Evolutionary conservation across 2,888 invertebrate genomes (phyloP).

Genomic region (Phasia obesa): DNA sequence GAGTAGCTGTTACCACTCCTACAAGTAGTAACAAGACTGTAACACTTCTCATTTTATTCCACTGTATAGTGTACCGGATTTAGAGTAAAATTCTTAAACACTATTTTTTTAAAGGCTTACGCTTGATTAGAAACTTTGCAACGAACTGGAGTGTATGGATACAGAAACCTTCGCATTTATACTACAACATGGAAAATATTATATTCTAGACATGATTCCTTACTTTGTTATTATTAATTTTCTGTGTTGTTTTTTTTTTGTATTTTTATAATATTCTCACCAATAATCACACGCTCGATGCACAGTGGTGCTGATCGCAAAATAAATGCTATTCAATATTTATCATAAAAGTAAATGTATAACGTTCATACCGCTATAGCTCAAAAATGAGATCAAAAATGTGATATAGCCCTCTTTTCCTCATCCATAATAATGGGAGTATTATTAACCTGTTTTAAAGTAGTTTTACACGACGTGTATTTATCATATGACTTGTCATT

Average conservation of each 20-base stretch:
- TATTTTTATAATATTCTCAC: slow-evolving; percentile 48
- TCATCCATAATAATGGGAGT: too few species aligned
- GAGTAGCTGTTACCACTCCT: slow-evolving; percentile 58
- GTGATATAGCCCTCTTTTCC: too few species aligned
- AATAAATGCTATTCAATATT: too few species aligned
- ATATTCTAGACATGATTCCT: slow-evolving; percentile 66
- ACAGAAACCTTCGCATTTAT: slow-evolving; percentile 65
- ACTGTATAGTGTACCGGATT: slow-evolving; percentile 43
- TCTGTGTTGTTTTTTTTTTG: slow-evolving; percentile 17
- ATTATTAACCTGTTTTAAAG: too few species aligned
- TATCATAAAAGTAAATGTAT: too few species aligned
- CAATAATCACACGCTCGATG: slow-evolving; percentile 37
- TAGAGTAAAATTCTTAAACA: neutral
- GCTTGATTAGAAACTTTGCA: slow-evolving; percentile 62
- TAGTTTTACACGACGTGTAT: too few species aligned
- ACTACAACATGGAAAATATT: slow-evolving; percentile 59
- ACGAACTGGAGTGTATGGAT: slow-evolving; percentile 63
- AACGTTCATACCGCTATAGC: too few species aligned
- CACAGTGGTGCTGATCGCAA: neutral
- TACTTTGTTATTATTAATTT: slow-evolving; percentile 19
- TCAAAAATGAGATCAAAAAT: too few species aligned
- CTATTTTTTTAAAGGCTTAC: slow-evolving; percentile 16
- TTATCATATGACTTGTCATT: too few species aligned
- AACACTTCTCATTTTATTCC: slow-evolving; percentile 54
- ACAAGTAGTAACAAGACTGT: slow-evolving; percentile 36